Percentiles rank a stretch among this genome's conserved stretches.
phyloP scores from a whole-genome alignment of 2,113 vertebrate species.

The Brachyistius frenatus region DNA sequence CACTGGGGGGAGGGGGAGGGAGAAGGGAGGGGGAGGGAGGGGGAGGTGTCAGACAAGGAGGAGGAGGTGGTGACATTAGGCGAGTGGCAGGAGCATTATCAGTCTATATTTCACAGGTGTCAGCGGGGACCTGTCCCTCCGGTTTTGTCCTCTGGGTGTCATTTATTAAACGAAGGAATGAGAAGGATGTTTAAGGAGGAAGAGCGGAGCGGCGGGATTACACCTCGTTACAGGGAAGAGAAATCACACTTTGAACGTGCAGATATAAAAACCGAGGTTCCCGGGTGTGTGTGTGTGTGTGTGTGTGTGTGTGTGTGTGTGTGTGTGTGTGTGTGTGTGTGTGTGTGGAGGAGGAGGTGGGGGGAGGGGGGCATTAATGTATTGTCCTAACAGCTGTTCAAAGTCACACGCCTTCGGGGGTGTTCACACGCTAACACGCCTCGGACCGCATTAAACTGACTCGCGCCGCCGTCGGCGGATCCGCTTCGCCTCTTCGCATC shows the following conservation, averaged over 20 bases:
- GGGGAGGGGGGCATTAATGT: constrained; percentile 17
- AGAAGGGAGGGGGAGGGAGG: too few species aligned
- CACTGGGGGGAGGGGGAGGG: constrained; percentile 17
- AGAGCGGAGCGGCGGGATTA: constrained; percentile 53
- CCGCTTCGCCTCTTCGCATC: background rate
- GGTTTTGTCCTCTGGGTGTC: constrained; percentile 77
- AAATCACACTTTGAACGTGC: constrained; percentile 52
- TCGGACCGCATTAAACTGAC: too few species aligned
- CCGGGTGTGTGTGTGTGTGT: constrained; percentile 2
- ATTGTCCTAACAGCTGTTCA: constrained; percentile 43
- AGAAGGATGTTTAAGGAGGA: constrained; percentile 67
- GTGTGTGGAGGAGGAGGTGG: too few species aligned
- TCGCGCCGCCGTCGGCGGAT: background rate
- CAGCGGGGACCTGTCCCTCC: constrained; percentile 67
- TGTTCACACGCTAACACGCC: too few species aligned
- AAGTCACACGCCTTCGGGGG: background rate
- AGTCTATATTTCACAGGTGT: constrained; percentile 75
- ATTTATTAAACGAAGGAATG: constrained; percentile 75
- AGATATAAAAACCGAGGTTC: constrained; percentile 26
- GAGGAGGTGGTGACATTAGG: constrained; percentile 55
- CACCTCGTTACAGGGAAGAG: constrained; percentile 40
- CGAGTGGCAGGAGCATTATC: constrained; percentile 69
- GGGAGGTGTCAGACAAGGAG: constrained; percentile 50
- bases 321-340: too few species aligned
- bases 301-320: too few species aligned